Evolutionary conservation across 2,888 invertebrate species (phyloP).

Genomic region (Zygaena filipendulae): DNA sequence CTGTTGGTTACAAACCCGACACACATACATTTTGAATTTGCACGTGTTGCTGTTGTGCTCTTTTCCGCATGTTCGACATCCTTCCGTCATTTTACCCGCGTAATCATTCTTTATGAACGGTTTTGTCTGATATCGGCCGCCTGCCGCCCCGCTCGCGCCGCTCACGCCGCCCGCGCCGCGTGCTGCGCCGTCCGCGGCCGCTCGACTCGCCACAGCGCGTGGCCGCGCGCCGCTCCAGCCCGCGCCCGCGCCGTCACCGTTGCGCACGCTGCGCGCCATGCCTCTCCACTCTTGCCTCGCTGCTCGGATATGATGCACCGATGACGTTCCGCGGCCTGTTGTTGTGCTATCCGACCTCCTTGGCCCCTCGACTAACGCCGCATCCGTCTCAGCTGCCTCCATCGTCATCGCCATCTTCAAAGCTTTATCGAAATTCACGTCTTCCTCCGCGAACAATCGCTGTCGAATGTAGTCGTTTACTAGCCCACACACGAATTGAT

Average conservation of each 20-base stretch:
- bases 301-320: too few species aligned
- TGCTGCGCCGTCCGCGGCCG: background rate
- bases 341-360: background rate
- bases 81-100: too few species aligned
- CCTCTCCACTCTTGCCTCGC: too few species aligned
- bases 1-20: too few species aligned
- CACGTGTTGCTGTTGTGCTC: too few species aligned
- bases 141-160: background rate
- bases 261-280: too few species aligned
- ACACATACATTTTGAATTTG: too few species aligned
- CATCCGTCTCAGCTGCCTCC: slow-evolving; percentile 12
- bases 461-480: slow-evolving; percentile 13
- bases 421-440: slow-evolving; percentile 6
- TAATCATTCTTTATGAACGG: too few species aligned
- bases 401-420: slow-evolving; percentile 8
- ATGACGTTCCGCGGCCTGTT: background rate
- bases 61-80: too few species aligned
- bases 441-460: slow-evolving; percentile 16
- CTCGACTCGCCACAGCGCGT: background rate
- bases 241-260: too few species aligned
- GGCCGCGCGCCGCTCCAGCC: background rate
- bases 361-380: slow-evolving; percentile 9
- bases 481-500: slow-evolving; percentile 14
- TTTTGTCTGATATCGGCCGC: background rate
- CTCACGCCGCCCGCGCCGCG: too few species aligned